Conservation (phyloP, 2,888 invertebrate species). For the Entomobrya proxima region DNA sequence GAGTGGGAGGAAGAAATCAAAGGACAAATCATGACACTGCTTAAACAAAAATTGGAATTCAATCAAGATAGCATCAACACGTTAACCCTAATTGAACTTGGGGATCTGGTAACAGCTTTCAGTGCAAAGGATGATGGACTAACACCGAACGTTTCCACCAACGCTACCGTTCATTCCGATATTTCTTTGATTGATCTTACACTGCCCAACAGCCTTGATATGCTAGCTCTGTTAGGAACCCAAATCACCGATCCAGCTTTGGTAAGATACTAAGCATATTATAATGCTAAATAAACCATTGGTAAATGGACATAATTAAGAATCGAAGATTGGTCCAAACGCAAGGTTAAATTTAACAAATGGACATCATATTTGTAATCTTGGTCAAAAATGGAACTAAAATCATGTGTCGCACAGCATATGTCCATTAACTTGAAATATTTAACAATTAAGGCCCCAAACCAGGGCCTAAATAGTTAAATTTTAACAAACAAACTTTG, state of each 20-base stretch:
- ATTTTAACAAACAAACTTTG: no score
- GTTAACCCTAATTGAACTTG: slow-evolving; percentile 71
- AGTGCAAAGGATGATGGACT: slow-evolving; percentile 1
- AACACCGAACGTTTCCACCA: background rate
- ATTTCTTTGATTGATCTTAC: slow-evolving; percentile 69
- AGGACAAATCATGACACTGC: slow-evolving; percentile 56
- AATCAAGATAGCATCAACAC: slow-evolving; percentile 60
- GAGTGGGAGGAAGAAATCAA: slow-evolving; percentile 73
- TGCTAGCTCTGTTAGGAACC: slow-evolving; percentile 69
- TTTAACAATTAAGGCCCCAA: no score
- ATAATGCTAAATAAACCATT: background rate
- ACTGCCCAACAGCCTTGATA: slow-evolving; percentile 69
- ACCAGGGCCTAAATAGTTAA: no score
- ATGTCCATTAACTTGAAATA: no score
- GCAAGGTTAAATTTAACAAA: no score
- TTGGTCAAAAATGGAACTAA: no score
- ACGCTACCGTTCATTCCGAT: slow-evolving; percentile 49
- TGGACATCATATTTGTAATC: no score
- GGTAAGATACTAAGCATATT: slow-evolving; percentile 68
- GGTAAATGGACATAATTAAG: no score
- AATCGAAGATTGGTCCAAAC: no score
- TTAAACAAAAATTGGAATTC: slow-evolving; percentile 67
- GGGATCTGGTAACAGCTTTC: slow-evolving; percentile 71
- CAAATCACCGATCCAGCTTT: slow-evolving; percentile 62
- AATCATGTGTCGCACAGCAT: no score